These are phyloP conservation scores for Pterocles gutturalis DNA, from an alignment of 2,113 vertebrate species.

Conservation along the genomic window DNA sequence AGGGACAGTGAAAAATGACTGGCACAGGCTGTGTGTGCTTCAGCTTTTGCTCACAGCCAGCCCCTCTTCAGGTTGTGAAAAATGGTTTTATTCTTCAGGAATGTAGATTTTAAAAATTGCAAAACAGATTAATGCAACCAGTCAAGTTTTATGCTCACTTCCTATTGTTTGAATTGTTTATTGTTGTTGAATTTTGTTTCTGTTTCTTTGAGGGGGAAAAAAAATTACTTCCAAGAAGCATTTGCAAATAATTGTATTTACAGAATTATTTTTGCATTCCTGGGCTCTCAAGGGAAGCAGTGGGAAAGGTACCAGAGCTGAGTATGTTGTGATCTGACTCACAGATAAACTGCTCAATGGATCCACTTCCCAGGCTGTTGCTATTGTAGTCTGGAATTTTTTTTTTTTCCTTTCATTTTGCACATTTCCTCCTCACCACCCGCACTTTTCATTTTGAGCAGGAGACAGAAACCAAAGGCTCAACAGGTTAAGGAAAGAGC, in stretches of 20 bases:
- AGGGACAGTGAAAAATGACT: neutral
- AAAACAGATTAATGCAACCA: neutral
- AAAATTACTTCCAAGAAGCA: neutral
- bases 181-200: neutral
- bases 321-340: neutral
- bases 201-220: neutral
- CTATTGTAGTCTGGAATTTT: neutral
- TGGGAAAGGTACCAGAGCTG: neutral
- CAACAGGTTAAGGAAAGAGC: neutral
- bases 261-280: neutral
- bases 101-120: neutral
- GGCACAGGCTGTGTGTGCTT: neutral
- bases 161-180: neutral
- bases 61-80: neutral
- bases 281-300: neutral
- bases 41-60: neutral
- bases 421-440: neutral
- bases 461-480: neutral
- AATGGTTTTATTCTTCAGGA: neutral
- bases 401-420: neutral
- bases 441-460: neutral
- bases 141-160: neutral
- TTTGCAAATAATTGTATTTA: neutral
- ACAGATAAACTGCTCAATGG: slow-evolving; percentile 5
- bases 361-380: neutral